phyloP scores from a whole-genome alignment of 2,888 invertebrate species.

The Agrypnus murinus region DNA sequence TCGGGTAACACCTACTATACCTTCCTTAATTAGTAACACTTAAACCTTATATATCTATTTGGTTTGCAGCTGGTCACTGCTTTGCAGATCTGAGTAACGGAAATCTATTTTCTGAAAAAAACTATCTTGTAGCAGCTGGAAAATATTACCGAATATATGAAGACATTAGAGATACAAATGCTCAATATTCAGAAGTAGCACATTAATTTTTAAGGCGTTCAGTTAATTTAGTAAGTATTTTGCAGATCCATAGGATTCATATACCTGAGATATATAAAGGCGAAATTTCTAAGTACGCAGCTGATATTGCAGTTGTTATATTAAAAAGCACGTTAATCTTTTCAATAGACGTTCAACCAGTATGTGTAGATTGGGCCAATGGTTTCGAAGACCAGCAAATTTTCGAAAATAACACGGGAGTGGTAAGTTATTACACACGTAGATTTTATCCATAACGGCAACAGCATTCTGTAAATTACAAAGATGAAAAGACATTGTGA shows the following conservation, averaged over 20 bases:
- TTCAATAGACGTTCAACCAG: constrained; percentile 65
- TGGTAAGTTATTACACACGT: too few species aligned
- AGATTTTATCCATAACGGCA: too few species aligned
- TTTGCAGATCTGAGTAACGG: constrained; percentile 55
- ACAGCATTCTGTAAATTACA: too few species aligned
- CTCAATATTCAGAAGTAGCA: too few species aligned
- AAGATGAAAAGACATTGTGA: too few species aligned
- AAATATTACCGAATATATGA: constrained; percentile 62
- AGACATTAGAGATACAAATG: constrained; percentile 57
- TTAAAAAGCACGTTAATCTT: constrained; percentile 60
- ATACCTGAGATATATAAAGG: constrained; percentile 58
- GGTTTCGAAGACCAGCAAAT: constrained; percentile 44
- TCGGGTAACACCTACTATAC: constrained; percentile 64
- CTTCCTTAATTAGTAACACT: too few species aligned
- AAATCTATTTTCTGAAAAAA: constrained; percentile 30
- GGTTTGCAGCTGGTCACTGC: constrained; percentile 66
- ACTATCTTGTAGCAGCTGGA: constrained; percentile 60
- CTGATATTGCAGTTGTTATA: constrained; percentile 67
- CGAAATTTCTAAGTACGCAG: constrained; percentile 56
- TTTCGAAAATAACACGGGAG: constrained; percentile 49
- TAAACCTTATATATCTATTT: too few species aligned
- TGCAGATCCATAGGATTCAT: constrained; percentile 57
- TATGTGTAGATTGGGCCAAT: constrained; percentile 64
- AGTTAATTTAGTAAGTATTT: constrained; percentile 9
- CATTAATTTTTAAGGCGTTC: too few species aligned